Conservation (phyloP, 2,797 vertebrate genomes). For the Picus viridis region DNA sequence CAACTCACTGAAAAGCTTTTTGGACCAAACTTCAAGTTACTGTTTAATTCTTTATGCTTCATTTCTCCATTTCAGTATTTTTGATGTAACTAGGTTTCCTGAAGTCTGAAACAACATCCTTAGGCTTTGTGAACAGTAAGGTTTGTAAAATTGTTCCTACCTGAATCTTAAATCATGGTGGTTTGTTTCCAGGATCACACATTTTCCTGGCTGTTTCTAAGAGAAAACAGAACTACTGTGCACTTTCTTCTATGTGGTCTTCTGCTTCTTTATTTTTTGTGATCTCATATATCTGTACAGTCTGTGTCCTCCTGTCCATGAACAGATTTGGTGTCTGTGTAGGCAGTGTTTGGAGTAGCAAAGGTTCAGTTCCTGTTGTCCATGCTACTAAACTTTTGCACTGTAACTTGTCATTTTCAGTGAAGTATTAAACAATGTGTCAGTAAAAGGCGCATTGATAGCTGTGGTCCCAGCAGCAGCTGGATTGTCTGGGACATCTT, state of each 20-base stretch:
- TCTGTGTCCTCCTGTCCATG: accelerated
- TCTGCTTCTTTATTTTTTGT: neutral
- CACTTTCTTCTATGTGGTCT: neutral
- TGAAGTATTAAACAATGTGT: neutral
- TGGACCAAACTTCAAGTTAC: constrained; percentile 21
- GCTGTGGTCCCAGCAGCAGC: accelerated
- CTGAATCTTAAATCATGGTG: neutral
- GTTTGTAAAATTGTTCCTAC: neutral
- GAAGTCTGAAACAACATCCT: neutral
- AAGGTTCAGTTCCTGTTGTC: neutral
- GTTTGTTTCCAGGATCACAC: neutral
- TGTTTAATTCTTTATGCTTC: constrained; percentile 7
- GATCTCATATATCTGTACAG: neutral
- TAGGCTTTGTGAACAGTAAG: neutral
- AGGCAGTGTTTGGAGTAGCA: neutral
- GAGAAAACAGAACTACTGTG: neutral
- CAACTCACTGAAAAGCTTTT: constrained; percentile 50
- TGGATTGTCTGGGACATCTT: neutral
- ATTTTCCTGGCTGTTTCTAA: neutral
- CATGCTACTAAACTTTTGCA: neutral
- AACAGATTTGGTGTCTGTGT: accelerated
- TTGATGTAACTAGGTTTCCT: neutral
- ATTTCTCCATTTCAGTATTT: neutral
- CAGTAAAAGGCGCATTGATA: neutral
- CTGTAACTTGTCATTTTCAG: neutral